phyloP scores from a whole-genome alignment of 2,888 invertebrate genomes.

The Ormyrus labotus region DNA sequence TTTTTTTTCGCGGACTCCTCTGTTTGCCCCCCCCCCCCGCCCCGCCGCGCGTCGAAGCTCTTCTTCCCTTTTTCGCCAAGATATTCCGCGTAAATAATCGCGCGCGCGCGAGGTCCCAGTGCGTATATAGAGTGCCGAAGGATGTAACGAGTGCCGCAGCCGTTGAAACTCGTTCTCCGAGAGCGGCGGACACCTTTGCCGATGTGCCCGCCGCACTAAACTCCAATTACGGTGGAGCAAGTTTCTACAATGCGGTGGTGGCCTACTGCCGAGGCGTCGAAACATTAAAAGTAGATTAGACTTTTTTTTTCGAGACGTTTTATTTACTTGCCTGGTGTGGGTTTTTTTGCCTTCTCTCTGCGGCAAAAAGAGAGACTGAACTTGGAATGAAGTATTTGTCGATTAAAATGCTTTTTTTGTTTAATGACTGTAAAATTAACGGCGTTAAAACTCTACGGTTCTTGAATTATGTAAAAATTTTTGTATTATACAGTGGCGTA shows the following conservation, averaged over 20 bases:
- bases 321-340: no score
- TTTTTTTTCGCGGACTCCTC: background rate
- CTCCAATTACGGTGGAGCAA: constrained; percentile 23
- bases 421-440: no score
- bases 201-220: background rate
- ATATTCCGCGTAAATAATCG: constrained; percentile 10
- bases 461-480: no score
- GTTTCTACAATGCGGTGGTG: background rate
- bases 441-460: no score
- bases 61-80: background rate
- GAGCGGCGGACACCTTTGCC: constrained; percentile 18
- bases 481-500: no score
- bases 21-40: no score
- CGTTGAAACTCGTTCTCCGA: constrained; percentile 38
- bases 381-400: no score
- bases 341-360: no score
- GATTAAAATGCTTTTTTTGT: no score
- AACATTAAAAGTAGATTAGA: constrained; percentile 32
- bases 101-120: background rate
- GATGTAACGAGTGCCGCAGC: background rate
- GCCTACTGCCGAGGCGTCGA: background rate
- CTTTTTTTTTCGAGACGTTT: background rate
- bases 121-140: background rate
- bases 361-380: no score
- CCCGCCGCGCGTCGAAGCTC: no score